Percentiles rank a stretch among this genome's conserved stretches.
phyloP scores from a whole-genome alignment of 2,888 invertebrate species.

The Crematogaster levior region DNA sequence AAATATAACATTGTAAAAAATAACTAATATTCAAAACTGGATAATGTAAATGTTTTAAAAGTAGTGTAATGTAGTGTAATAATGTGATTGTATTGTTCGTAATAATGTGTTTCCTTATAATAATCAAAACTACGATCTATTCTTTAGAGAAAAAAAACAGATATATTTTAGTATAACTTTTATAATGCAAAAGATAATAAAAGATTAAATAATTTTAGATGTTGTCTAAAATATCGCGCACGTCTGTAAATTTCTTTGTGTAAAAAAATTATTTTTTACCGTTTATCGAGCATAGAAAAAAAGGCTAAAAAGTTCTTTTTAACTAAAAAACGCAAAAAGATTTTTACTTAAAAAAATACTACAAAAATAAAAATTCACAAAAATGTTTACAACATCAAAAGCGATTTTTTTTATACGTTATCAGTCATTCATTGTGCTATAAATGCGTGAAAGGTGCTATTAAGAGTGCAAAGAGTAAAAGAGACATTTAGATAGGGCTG shows the following conservation, averaged over 20 bases:
- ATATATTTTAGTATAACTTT: neutral
- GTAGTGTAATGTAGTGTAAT: slow-evolving; percentile 7
- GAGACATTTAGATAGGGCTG: slow-evolving; percentile 32
- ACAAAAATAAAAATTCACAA: slow-evolving; percentile 16
- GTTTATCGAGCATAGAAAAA: neutral
- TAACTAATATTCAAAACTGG: slow-evolving; percentile 6
- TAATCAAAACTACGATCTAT: neutral
- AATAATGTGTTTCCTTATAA: neutral
- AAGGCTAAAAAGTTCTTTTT: neutral
- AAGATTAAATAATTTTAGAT: neutral
- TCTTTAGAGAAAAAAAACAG: neutral
- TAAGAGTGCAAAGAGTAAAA: slow-evolving; percentile 40
- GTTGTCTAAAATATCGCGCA: slow-evolving; percentile 29
- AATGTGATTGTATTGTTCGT: neutral
- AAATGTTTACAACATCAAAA: slow-evolving; percentile 69
- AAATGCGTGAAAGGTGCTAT: slow-evolving; percentile 48
- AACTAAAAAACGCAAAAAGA: slow-evolving; percentile 6
- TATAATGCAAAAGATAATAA: neutral
- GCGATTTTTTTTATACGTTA: slow-evolving; percentile 41
- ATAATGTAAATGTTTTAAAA: neutral
- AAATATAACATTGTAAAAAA: neutral
- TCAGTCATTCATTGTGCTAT: slow-evolving; percentile 31
- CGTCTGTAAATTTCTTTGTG: neutral
- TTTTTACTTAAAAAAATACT: neutral
- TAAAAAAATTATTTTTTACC: neutral